phyloP scores from a whole-genome alignment of 53 echinoderm and acorn worm genomes.

The Mesocentrotus franciscanus region DNA sequence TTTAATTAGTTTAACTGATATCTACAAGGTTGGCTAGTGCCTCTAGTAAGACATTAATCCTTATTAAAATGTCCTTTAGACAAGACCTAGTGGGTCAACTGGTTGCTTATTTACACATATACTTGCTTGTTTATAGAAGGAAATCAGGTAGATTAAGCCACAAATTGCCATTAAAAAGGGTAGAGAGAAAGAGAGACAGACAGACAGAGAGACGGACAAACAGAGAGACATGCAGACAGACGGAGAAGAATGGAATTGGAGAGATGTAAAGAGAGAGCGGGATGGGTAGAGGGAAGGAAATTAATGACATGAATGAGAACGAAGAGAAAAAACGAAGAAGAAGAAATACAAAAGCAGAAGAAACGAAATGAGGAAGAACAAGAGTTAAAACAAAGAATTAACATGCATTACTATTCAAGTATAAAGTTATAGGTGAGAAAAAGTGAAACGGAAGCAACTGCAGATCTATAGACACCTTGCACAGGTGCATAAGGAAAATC shows the following conservation, averaged over 20 bases:
- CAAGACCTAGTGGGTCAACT: too few relatives aligned
- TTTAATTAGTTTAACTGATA: background rate
- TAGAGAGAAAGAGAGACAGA: background rate
- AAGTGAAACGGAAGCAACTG: background rate
- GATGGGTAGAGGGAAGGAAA: background rate
- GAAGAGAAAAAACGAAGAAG: background rate
- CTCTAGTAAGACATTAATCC: too few relatives aligned
- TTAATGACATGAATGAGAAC: background rate
- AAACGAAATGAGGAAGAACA: background rate
- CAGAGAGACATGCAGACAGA: background rate
- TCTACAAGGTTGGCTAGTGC: background rate
- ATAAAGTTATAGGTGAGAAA: background rate
- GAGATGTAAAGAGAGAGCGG: background rate
- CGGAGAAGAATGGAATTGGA: background rate
- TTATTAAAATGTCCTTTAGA: too few relatives aligned
- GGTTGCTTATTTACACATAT: too few relatives aligned
- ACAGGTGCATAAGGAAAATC: background rate
- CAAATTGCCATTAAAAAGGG: background rate
- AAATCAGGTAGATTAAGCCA: too few relatives aligned
- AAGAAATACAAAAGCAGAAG: too few relatives aligned
- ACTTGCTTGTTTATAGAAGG: too few relatives aligned
- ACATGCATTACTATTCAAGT: too few relatives aligned
- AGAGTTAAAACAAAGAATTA: too few relatives aligned
- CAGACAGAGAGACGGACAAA: background rate
- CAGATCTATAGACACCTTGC: background rate